A percentile compares a stretch with the other conserved stretches of the same genome.
Evolutionary conservation across 2,797 vertebrate species (phyloP).

Genomic region (Galaxias olidus): DNA sequence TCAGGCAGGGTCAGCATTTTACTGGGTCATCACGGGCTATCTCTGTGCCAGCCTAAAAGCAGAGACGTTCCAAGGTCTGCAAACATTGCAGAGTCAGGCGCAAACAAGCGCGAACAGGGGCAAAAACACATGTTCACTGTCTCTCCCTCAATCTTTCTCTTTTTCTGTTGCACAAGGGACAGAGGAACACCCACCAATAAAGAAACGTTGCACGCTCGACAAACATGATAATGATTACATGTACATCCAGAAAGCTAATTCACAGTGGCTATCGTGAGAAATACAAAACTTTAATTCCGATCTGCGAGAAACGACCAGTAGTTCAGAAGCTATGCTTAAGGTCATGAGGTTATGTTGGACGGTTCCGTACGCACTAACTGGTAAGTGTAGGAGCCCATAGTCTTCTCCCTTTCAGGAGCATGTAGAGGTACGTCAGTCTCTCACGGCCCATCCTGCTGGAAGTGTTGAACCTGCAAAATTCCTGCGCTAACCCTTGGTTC

Average conservation of each 20-base stretch:
- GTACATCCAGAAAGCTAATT: conserved; percentile 19
- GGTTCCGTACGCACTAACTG: too few species aligned
- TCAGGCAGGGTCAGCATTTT: conserved; percentile 57
- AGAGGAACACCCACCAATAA: background rate
- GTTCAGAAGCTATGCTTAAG: conserved; percentile 22
- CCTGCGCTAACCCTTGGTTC: conserved; percentile 61
- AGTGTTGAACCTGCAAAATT: conserved; percentile 62
- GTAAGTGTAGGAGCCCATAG: conserved; percentile 6
- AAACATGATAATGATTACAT: too few species aligned
- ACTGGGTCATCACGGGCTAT: conserved; percentile 70
- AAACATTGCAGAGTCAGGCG: conserved; percentile 44
- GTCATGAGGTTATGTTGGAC: background rate
- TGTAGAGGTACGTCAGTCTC: conserved; percentile 42
- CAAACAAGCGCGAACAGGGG: conserved; percentile 36
- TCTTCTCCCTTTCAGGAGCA: conserved; percentile 21
- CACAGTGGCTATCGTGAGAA: conserved; percentile 20
- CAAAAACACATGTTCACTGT: conserved; percentile 1
- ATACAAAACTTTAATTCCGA: conserved; percentile 21
- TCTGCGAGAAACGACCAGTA: conserved; percentile 13
- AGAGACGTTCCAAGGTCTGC: conserved; percentile 61
- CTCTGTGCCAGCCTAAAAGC: conserved; percentile 58
- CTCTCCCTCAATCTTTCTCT: background rate
- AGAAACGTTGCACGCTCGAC: too few species aligned
- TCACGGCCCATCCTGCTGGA: conserved; percentile 61
- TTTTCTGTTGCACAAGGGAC: background rate